Percentiles rank a stretch among this genome's conserved stretches.
Conservation (phyloP, 2,888 invertebrate genomes). For the Chrysopilus asiliformis region DNA sequence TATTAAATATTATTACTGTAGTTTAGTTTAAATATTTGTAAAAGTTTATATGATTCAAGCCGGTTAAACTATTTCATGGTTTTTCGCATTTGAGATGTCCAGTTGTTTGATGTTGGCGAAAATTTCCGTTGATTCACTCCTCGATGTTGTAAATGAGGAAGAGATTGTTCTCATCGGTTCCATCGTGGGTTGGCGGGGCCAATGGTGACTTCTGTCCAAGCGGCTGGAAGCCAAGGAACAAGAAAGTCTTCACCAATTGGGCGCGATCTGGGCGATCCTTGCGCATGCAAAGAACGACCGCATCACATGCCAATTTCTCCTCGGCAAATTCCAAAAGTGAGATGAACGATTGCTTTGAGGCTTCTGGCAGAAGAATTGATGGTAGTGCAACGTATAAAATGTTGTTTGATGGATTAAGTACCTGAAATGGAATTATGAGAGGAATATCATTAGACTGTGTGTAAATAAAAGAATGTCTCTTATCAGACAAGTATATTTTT, state of each 20-base stretch:
- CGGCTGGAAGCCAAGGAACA: conserved; percentile 89
- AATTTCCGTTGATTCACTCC: conserved; percentile 24
- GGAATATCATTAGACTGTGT: no score
- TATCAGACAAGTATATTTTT: no score
- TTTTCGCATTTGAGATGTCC: no score
- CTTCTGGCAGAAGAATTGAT: conserved; percentile 69
- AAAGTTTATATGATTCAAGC: no score
- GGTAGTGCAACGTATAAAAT: conserved; percentile 83
- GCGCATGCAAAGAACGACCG: conserved; percentile 63
- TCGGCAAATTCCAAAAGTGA: conserved; percentile 91
- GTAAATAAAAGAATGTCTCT: no score
- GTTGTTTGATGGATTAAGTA: conserved; percentile 41
- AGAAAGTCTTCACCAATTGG: conserved; percentile 84
- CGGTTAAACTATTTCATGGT: no score
- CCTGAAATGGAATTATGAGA: conserved; percentile 15
- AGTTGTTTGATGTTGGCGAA: not conserved
- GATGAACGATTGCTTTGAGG: conserved; percentile 91
- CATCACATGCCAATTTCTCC: conserved; percentile 71
- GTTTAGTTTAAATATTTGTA: no score
- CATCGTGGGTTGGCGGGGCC: conserved; percentile 44
- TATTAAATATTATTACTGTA: no score
- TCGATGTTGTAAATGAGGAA: conserved; percentile 38
- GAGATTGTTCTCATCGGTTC: conserved; percentile 47
- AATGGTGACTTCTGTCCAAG: conserved; percentile 69
- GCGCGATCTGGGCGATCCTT: conserved; percentile 76